phyloP scores from a whole-genome alignment of 2,888 invertebrate species.

The Campoplex capitator region DNA sequence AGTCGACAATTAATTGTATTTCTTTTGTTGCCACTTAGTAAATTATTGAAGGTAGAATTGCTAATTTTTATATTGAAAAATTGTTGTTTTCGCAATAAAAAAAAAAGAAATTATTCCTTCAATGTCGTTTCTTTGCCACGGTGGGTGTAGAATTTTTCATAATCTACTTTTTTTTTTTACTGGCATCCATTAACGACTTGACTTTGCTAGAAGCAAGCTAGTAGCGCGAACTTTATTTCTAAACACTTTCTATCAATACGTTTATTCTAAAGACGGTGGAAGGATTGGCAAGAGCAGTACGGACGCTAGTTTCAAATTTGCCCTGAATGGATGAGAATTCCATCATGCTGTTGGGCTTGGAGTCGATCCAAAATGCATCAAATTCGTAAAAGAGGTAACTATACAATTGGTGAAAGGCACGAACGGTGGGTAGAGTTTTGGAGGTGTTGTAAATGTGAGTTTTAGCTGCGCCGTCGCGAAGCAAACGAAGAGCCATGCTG shows the following conservation, averaged over 20 bases:
- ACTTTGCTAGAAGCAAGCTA: background rate
- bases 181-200: background rate
- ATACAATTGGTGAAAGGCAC: slow-evolving; percentile 96
- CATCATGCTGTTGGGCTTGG: slow-evolving; percentile 97
- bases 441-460: slow-evolving; percentile 96
- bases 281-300: slow-evolving; percentile 89
- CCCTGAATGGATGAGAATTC: slow-evolving; percentile 95
- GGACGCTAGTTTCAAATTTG: slow-evolving; percentile 92
- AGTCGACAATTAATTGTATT: background rate
- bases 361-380: slow-evolving; percentile 96
- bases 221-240: slow-evolving; percentile 69
- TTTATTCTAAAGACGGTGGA: slow-evolving; percentile 92
- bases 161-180: background rate
- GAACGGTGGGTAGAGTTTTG: slow-evolving; percentile 88
- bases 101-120: background rate
- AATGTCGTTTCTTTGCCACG: background rate
- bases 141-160: background rate
- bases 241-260: slow-evolving; percentile 90
- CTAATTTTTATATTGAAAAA: background rate
- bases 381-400: slow-evolving; percentile 97
- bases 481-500: slow-evolving; percentile 93
- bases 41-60: background rate
- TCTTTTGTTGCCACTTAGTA: background rate
- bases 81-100: background rate
- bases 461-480: slow-evolving; percentile 93